A percentile compares a stretch with the other conserved stretches of the same genome.
These are phyloP conservation scores for Copidosoma aretas DNA, from an alignment of 2,888 invertebrate genomes.

Conservation along the genomic window DNA sequence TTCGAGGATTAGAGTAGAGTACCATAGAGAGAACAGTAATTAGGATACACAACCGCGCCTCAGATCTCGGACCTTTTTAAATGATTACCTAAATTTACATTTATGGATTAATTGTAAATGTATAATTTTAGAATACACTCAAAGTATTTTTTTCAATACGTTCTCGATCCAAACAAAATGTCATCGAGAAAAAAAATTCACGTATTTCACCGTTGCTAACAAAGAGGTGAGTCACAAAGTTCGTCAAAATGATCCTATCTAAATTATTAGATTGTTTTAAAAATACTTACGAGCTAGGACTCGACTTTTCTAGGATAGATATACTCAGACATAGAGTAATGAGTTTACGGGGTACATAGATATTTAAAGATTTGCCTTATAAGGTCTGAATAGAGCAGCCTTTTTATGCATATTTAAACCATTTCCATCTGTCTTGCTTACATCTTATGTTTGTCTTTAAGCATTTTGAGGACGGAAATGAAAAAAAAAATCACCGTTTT, in stretches of 20 bases:
- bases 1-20: conserved; percentile 32
- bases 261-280: conserved; percentile 35
- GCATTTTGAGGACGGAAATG: not conserved
- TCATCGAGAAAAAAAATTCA: too few species aligned
- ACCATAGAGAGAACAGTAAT: conserved; percentile 40
- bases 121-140: too few species aligned
- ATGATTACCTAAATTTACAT: too few species aligned
- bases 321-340: conserved; percentile 15
- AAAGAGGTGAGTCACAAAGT: not conserved
- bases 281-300: conserved; percentile 36
- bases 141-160: too few species aligned
- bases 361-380: conserved; percentile 29
- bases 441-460: not conserved
- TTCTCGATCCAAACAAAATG: too few species aligned
- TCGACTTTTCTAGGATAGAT: conserved; percentile 19
- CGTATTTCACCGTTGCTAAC: too few species aligned
- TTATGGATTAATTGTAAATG: too few species aligned
- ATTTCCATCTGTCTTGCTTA: conserved; percentile 21
- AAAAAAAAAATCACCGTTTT: not conserved
- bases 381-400: conserved; percentile 33
- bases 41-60: conserved; percentile 51
- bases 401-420: conserved; percentile 22
- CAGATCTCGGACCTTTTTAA: conserved; percentile 40
- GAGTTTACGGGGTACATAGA: conserved; percentile 30
- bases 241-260: not conserved